A percentile compares a stretch with the other conserved stretches of the same genome.
Conservation (phyloP, 2,113 vertebrate genomes). For the Pelusios castaneus region DNA sequence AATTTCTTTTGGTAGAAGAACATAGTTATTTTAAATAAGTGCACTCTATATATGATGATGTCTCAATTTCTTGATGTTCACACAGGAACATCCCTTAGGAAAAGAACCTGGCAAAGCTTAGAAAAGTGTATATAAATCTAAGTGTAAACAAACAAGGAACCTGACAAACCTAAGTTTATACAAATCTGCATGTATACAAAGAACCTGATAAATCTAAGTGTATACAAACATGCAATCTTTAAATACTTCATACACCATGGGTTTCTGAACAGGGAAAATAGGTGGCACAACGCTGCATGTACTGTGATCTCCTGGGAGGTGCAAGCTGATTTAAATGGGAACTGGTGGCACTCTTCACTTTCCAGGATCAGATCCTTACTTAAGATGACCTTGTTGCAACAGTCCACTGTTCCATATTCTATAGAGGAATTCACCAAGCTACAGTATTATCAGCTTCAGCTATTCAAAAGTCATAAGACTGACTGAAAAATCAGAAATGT, state of each 20-base stretch:
- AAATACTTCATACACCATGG: not conserved
- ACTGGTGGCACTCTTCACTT: not conserved
- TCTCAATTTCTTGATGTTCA: not conserved
- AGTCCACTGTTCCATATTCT: not conserved
- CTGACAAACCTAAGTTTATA: not conserved
- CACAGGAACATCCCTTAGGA: fast-evolving
- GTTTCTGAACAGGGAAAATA: not conserved
- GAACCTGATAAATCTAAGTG: not conserved
- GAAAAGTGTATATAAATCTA: not conserved
- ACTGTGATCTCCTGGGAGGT: not conserved
- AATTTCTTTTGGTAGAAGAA: not conserved
- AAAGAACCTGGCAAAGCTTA: not conserved
- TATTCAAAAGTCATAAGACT: not conserved
- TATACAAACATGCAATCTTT: not conserved
- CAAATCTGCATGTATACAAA: fast-evolving
- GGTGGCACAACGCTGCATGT: not conserved
- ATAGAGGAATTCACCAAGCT: not conserved
- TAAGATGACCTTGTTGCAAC: not conserved
- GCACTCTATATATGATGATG: fast-evolving
- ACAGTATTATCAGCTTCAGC: not conserved
- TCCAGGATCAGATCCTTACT: not conserved
- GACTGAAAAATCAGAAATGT: not conserved
- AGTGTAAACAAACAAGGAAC: not conserved
- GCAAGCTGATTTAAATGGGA: not conserved
- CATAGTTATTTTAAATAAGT: not conserved